These are phyloP conservation scores for Lasius platythorax DNA, from an alignment of 2,888 invertebrate genomes.

Conservation along the genomic window DNA sequence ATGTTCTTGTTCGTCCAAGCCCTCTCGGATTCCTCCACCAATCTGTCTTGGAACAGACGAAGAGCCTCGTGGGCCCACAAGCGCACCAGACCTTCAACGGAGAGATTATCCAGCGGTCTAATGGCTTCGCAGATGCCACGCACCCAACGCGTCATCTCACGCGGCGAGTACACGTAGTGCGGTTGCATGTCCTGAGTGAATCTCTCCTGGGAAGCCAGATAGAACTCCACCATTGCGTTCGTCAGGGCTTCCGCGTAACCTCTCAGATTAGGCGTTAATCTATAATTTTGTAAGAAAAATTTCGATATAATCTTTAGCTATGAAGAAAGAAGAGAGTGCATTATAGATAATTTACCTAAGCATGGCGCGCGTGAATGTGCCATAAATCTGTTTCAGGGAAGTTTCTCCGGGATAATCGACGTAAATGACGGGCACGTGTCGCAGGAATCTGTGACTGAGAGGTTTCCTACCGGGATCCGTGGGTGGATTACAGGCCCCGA, in stretches of 20 bases:
- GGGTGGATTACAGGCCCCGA: slow-evolving; percentile 99
- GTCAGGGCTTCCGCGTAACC: slow-evolving; percentile 98
- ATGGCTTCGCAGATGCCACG: slow-evolving; percentile 99
- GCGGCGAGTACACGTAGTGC: slow-evolving; percentile 99
- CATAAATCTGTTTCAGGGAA: slow-evolving; percentile 99
- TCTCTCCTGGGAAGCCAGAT: slow-evolving; percentile 97
- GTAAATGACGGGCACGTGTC: slow-evolving; percentile 99
- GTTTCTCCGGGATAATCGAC: slow-evolving; percentile 99
- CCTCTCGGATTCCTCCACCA: slow-evolving; percentile 97
- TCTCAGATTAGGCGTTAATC: slow-evolving; percentile 96
- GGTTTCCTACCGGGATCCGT: slow-evolving; percentile 99
- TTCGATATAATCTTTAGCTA: not conserved
- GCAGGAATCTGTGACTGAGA: slow-evolving; percentile 94
- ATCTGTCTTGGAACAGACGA: slow-evolving; percentile 97
- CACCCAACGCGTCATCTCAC: slow-evolving; percentile 99
- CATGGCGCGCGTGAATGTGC: slow-evolving; percentile 99
- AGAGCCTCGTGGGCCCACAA: slow-evolving; percentile 99
- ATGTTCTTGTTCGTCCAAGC: slow-evolving; percentile 99
- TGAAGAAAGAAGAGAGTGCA: not conserved
- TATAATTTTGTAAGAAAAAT: slow-evolving; percentile 55
- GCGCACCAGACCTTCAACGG: slow-evolving; percentile 98
- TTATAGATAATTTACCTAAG: slow-evolving; percentile 86
- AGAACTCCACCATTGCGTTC: slow-evolving; percentile 99
- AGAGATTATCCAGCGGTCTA: slow-evolving; percentile 95
- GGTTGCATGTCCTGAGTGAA: slow-evolving; percentile 99